Percentiles rank a stretch among this genome's conserved stretches.
phyloP scores from a whole-genome alignment of 2,113 vertebrate species.

The Eretmodus cyanostictus region DNA sequence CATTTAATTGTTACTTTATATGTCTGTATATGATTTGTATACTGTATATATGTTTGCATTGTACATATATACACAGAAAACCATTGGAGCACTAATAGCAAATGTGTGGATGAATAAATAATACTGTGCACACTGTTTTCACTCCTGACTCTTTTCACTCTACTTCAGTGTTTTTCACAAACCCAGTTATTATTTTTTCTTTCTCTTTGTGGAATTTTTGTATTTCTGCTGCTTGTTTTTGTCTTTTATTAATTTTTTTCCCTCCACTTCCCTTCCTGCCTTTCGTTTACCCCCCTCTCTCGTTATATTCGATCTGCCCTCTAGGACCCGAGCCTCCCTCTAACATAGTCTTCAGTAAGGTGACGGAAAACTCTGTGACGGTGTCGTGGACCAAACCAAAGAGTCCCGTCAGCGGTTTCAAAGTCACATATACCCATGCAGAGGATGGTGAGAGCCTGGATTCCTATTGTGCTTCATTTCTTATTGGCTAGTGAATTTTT shows the following conservation, averaged over 20 bases:
- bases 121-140: neutral
- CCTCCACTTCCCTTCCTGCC: neutral
- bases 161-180: neutral
- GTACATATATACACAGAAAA: constrained; percentile 70
- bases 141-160: neutral
- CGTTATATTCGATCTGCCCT: neutral
- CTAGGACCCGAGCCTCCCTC: constrained; percentile 68
- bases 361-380: constrained; percentile 60
- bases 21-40: constrained; percentile 64
- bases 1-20: constrained; percentile 24
- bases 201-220: neutral
- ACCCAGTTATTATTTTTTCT: neutral
- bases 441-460: constrained; percentile 53
- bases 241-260: neutral
- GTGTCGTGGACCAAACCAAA: constrained; percentile 69
- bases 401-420: constrained; percentile 54
- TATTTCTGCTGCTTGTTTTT: neutral
- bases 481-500: neutral
- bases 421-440: constrained; percentile 65
- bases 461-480: neutral
- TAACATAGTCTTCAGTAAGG: constrained; percentile 54
- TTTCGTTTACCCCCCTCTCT: neutral
- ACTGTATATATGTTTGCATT: constrained; percentile 75
- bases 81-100: constrained; percentile 36
- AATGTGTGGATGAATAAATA: constrained; percentile 36